Evolutionary conservation across 2,113 vertebrate genomes (phyloP).

Genomic region (Rhabdornis inornatus): DNA sequence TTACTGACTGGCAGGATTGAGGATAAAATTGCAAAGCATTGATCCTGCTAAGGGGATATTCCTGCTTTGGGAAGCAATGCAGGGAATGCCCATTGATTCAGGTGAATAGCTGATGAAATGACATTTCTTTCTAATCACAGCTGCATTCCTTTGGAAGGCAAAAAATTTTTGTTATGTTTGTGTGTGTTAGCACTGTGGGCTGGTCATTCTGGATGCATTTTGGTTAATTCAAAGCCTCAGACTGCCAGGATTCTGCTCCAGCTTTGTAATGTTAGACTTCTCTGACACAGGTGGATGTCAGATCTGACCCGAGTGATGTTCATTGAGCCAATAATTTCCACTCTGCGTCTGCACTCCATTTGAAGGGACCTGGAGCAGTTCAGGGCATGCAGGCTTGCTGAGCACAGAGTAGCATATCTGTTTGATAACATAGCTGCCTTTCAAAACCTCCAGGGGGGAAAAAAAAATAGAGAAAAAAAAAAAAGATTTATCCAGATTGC

Average conservation of each 20-base stretch:
- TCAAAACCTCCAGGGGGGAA: not conserved
- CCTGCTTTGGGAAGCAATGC: not conserved
- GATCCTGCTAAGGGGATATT: not conserved
- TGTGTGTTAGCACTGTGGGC: not conserved
- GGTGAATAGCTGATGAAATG: not conserved
- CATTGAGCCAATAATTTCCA: conserved; percentile 27
- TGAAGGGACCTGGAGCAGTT: not conserved
- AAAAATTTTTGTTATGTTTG: not conserved
- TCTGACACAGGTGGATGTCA: conserved; percentile 9
- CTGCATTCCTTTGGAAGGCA: not conserved
- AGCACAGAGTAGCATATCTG: not conserved
- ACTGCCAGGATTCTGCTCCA: not conserved
- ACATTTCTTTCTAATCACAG: not conserved
- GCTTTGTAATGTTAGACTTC: not conserved
- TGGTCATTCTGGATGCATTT: not conserved
- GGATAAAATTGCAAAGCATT: not conserved
- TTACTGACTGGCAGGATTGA: not conserved
- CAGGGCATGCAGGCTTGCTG: conserved; percentile 11
- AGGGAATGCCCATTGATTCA: not conserved
- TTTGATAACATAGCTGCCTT: conserved; percentile 26
- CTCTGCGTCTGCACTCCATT: not conserved
- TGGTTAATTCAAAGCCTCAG: conserved; percentile 11
- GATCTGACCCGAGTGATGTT: conserved; percentile 25
- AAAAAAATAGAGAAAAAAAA: no score
- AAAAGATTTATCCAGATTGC: not conserved